Conservation (phyloP, 2,797 vertebrate genomes). For the Scomberomorus guttatus region DNA sequence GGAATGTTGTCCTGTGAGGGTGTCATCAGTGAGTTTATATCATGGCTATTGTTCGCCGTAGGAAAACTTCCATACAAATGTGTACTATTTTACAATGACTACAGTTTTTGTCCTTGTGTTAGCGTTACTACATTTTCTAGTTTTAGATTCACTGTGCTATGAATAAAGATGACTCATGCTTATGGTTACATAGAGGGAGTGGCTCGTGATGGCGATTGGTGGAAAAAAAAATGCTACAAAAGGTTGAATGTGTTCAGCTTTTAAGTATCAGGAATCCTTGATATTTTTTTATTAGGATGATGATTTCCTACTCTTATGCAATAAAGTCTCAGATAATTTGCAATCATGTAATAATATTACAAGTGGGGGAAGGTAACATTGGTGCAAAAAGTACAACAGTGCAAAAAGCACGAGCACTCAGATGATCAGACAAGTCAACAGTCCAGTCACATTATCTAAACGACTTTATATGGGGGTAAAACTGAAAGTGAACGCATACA, state of each 20-base stretch:
- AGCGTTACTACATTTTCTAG: slow-evolving; percentile 26
- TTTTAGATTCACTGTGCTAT: slow-evolving; percentile 59
- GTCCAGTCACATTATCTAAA: not conserved
- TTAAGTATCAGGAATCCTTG: slow-evolving; percentile 11
- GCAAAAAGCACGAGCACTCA: not conserved
- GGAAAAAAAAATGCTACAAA: slow-evolving; percentile 33
- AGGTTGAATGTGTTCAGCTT: slow-evolving; percentile 9
- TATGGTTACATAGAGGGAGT: slow-evolving; percentile 28
- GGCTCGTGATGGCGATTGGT: not conserved
- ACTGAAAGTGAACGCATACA: no score
- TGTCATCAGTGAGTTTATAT: slow-evolving; percentile 22
- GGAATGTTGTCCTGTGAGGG: slow-evolving; percentile 19
- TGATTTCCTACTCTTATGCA: not conserved
- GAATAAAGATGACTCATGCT: slow-evolving; percentile 47
- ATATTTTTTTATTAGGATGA: slow-evolving; percentile 2
- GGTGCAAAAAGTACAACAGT: not conserved
- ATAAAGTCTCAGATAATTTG: not conserved
- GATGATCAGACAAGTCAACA: not conserved
- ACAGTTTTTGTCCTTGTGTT: slow-evolving; percentile 47
- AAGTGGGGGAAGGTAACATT: not conserved
- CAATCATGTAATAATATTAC: not conserved
- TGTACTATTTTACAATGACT: slow-evolving; percentile 42
- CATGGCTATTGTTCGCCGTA: slow-evolving; percentile 29
- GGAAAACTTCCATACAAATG: slow-evolving; percentile 35
- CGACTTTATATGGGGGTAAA: not conserved